Base-by-base conservation (phyloP, 2,797 vertebrate species). In the Chromobotia macracanthus region DNA sequence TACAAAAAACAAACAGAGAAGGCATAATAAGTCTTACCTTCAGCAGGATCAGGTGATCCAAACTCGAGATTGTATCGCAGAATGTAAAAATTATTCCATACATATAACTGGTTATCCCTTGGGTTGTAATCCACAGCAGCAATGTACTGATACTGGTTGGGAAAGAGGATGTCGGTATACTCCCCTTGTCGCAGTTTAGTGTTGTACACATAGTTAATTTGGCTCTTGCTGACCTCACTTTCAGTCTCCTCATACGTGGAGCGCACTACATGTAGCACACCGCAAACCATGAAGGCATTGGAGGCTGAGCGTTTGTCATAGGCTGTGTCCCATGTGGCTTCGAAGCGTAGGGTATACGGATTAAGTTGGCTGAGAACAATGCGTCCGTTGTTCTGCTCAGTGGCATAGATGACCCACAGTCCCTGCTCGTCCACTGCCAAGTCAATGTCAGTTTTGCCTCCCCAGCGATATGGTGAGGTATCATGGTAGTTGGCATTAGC, bases 51-150 rank as follows among this genome's bases (percentile, higher is more conserved):
- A 11, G 96, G 96, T 0, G 95, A 96, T 79, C 95, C 95, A 16
- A 99, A 99, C 88, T 99, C 96, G 88, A 99, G 93, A 87, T 97
- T 95, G 2, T 99, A 99, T 79, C 97, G 92, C 81, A 99, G 94
- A 84, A 97, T 95, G 92, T 98, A 97, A 90, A 98, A 98, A 92
- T 99, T 99, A 94, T 99, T 99, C 98, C 98, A 99, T 84, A 99
- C 98, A 0, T 99, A 99, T 0, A 99, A 93, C 86, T 97, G 97
- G 91, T 99, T 99, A 90, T 99, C 98, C 80, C 98, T 90, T 19
- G 98, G 98, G 91, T 99, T 99, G 92, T 99, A 99, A 96, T 99
- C 97, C 96, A 98, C 97, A 56, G 98, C 95, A 0, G 98, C 96
- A 55, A 99, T 96, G 86, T 98, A 99, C 90, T 99, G 98, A 91